These are phyloP conservation scores for Pseudolaguvia tuberculata DNA, from an alignment of 2,113 vertebrate genomes.

Conservation along the genomic window DNA sequence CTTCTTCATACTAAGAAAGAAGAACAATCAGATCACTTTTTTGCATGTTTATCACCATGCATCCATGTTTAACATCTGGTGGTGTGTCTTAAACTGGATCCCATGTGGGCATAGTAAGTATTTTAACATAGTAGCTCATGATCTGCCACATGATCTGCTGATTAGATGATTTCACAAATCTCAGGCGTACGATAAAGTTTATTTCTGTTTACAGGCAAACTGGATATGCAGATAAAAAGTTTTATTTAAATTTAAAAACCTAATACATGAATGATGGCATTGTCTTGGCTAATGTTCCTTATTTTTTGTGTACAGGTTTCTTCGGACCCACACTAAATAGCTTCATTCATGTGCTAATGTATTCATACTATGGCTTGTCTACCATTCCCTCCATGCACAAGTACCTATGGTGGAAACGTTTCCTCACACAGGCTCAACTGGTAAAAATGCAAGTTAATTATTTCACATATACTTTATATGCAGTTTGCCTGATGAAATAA, in stretches of 20 bases:
- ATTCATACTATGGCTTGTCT: conserved; percentile 81
- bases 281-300: neutral
- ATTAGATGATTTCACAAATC: neutral
- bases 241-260: neutral
- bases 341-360: conserved; percentile 87
- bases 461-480: neutral
- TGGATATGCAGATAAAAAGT: neutral
- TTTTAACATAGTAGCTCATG: neutral
- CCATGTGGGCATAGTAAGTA: conserved; percentile 85
- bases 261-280: neutral
- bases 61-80: conserved; percentile 90
- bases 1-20: conserved; percentile 85
- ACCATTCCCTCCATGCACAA: conserved; percentile 81
- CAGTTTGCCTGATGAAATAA: neutral
- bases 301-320: conserved; percentile 68
- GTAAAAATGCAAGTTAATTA: conserved; percentile 50
- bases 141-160: neutral
- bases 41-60: conserved; percentile 86
- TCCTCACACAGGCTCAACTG: conserved; percentile 85
- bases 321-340: conserved; percentile 84
- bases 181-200: neutral
- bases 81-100: conserved; percentile 89
- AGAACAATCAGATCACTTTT: conserved; percentile 82
- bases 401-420: conserved; percentile 88
- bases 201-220: neutral